These are phyloP conservation scores for Pterophyllum scalare DNA, from an alignment of 2,113 vertebrate genomes.

Conservation along the genomic window DNA sequence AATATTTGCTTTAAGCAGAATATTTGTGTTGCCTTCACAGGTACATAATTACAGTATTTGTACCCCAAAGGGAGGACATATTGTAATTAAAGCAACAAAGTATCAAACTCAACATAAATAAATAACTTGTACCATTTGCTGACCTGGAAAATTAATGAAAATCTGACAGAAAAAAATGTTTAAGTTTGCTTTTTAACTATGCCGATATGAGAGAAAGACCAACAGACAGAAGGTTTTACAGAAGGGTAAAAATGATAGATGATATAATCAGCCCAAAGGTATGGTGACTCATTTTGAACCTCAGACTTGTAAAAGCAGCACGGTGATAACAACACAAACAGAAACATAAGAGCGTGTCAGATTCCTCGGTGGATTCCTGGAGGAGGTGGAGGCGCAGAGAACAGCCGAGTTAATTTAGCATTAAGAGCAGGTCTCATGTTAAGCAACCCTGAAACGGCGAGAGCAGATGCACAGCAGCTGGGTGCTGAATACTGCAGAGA, in stretches of 20 bases:
- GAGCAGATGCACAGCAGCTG: slow-evolving; percentile 71
- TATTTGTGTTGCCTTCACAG: not conserved
- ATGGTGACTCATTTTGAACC: not conserved
- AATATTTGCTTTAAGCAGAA: not conserved
- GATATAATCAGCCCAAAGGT: not conserved
- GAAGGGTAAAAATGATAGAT: not conserved
- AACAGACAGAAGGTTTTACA: slow-evolving; percentile 9
- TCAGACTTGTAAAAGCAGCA: slow-evolving; percentile 5
- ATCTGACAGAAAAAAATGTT: not conserved
- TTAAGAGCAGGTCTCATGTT: slow-evolving; percentile 56
- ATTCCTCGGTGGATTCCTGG: slow-evolving; percentile 52
- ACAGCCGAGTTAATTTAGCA: slow-evolving; percentile 67
- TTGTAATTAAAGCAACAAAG: not conserved
- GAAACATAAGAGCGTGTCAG: slow-evolving; percentile 35
- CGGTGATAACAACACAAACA: slow-evolving; percentile 24
- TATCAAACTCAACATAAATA: not conserved
- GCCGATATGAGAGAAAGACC: not conserved
- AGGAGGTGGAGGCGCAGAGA: slow-evolving; percentile 25
- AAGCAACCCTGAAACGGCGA: slow-evolving; percentile 57
- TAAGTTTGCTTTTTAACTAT: not conserved
- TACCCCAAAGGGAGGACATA: not conserved
- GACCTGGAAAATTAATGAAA: not conserved
- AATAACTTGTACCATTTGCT: not conserved
- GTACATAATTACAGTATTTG: not conserved
- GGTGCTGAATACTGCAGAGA: slow-evolving; percentile 23